Conservation (phyloP, 2,113 vertebrate genomes). For the Apus apus region DNA sequence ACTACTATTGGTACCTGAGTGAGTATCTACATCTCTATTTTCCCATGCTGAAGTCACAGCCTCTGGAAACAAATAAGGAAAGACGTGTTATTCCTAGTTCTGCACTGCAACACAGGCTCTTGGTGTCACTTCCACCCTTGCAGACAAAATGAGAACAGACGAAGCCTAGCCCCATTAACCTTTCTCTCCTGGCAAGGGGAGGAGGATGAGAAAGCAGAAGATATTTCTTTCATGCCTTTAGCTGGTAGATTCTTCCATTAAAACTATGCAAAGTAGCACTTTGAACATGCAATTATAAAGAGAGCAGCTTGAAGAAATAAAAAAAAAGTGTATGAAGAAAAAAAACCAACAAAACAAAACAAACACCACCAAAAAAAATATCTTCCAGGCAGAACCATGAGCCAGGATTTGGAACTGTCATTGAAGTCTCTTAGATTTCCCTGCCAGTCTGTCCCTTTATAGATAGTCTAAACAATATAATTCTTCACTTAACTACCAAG, state of each 20-base stretch:
- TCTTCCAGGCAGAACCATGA: background rate
- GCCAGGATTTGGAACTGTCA: background rate
- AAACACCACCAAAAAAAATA: background rate
- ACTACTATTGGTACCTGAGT: background rate
- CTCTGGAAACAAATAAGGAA: background rate
- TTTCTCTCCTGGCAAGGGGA: background rate
- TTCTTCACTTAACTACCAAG: background rate
- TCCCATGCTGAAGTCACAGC: background rate
- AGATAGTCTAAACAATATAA: conserved; percentile 45
- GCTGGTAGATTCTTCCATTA: background rate
- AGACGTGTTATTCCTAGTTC: background rate
- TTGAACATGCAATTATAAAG: background rate
- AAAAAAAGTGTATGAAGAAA: background rate
- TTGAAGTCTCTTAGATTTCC: background rate
- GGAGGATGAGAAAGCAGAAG: background rate
- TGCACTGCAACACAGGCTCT: background rate
- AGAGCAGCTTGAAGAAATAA: background rate
- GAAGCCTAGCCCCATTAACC: background rate
- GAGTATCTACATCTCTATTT: rapidly evolving
- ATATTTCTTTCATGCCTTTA: background rate
- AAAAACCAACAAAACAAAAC: background rate
- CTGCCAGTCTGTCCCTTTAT: conserved; percentile 37
- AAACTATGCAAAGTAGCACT: background rate
- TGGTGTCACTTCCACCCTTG: background rate
- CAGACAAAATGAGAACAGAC: background rate